A percentile compares a stretch with the other conserved stretches of the same genome.
Evolutionary conservation across 2,888 invertebrate genomes (phyloP).

Genomic region (Macrosoma leucophasiata): DNA sequence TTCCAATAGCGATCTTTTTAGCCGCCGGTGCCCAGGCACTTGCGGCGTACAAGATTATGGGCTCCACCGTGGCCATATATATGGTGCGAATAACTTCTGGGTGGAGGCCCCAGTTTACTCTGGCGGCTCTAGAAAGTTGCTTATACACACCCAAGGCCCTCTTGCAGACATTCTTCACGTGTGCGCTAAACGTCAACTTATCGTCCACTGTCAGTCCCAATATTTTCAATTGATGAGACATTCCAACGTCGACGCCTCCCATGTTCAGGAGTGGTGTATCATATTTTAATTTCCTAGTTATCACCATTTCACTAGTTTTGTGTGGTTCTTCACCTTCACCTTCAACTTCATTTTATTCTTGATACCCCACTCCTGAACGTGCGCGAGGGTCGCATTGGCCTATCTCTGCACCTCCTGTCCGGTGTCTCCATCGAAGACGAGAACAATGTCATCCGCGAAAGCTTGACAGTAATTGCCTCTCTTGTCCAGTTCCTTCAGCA

Average conservation of each 20-base stretch:
- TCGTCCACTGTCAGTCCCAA: constrained; percentile 2
- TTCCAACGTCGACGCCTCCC: constrained; percentile 5
- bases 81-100: constrained; percentile 1
- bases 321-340: too few relatives aligned
- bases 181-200: neutral
- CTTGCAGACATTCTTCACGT: neutral
- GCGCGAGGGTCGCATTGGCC: constrained; percentile 18
- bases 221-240: constrained; percentile 10
- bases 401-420: constrained; percentile 2
- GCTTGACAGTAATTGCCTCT: neutral
- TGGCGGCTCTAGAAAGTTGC: constrained; percentile 1
- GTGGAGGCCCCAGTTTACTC: constrained; percentile 1
- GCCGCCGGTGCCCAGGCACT: too few relatives aligned
- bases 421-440: neutral
- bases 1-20: too few relatives aligned
- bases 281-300: constrained; percentile 7
- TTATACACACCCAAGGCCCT: constrained; percentile 1
- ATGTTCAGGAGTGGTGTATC: constrained; percentile 5
- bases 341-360: constrained; percentile 11
- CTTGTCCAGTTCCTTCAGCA: too few relatives aligned
- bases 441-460: neutral
- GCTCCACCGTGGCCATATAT: too few relatives aligned
- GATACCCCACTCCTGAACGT: constrained; percentile 14
- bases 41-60: too few relatives aligned
- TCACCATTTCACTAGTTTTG: constrained; percentile 6